Conservation (phyloP, 92 coral and sea anemone species). For the Plumapathes pennacea region DNA sequence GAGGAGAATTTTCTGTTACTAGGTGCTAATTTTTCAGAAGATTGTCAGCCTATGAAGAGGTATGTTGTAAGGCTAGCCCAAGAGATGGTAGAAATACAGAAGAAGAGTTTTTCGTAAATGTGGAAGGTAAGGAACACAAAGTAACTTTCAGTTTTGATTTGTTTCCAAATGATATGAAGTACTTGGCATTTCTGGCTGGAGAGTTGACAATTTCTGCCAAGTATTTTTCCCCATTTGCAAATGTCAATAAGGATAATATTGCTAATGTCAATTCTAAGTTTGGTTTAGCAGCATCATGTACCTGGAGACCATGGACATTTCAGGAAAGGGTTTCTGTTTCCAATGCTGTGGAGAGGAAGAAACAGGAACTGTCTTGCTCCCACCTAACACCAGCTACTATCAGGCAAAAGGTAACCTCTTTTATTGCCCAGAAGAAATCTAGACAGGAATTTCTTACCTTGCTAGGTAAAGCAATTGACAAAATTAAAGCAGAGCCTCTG, state of each 20-base stretch:
- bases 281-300: slow-evolving; percentile 28
- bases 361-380: slow-evolving; percentile 16
- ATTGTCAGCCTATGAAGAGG: slow-evolving; percentile 28
- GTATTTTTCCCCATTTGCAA: slow-evolving; percentile 53
- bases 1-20: slow-evolving; percentile 36
- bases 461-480: slow-evolving; percentile 36
- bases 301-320: slow-evolving; percentile 39
- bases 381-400: slow-evolving; percentile 35
- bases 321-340: slow-evolving; percentile 32
- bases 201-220: slow-evolving; percentile 47
- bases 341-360: slow-evolving; percentile 14
- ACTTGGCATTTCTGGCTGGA: slow-evolving; percentile 45
- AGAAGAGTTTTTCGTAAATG: slow-evolving; percentile 32
- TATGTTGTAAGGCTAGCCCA: slow-evolving; percentile 28
- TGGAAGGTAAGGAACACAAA: slow-evolving; percentile 25
- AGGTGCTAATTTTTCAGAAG: slow-evolving; percentile 43
- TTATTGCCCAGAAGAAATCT: slow-evolving; percentile 37
- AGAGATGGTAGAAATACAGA: slow-evolving; percentile 29
- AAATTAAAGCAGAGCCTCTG: slow-evolving; percentile 37
- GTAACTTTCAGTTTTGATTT: slow-evolving; percentile 42
- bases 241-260: slow-evolving; percentile 35
- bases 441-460: slow-evolving; percentile 32
- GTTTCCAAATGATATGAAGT: slow-evolving; percentile 51
- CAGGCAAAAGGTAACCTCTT: slow-evolving; percentile 35
- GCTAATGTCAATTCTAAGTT: slow-evolving; percentile 25